A percentile compares a stretch with the other conserved stretches of the same genome.
These are phyloP conservation scores for Melanocharis versteri DNA, from an alignment of 2,113 vertebrate species.

Conservation along the genomic window DNA sequence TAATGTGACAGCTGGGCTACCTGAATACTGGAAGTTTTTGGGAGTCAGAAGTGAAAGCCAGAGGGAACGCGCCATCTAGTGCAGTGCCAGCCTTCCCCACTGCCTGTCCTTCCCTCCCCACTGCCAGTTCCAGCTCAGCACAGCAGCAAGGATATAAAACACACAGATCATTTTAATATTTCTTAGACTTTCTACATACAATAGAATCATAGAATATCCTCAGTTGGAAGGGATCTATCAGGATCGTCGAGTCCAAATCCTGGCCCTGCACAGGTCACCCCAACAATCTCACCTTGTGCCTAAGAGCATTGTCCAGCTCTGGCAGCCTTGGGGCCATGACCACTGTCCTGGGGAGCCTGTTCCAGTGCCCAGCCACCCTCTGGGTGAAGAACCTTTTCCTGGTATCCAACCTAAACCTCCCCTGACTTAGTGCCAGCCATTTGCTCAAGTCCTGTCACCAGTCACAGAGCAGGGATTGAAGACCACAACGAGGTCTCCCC, in stretches of 20 bases:
- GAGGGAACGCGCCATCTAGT: constrained; percentile 23
- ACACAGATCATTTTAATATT: background rate
- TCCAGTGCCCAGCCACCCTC: background rate
- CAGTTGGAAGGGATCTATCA: background rate
- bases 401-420: no score
- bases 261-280: background rate
- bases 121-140: background rate
- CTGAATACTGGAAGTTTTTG: background rate
- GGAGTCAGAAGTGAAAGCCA: background rate
- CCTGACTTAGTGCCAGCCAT: background rate
- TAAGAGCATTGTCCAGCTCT: background rate
- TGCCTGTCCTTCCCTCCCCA: background rate
- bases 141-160: accelerated
- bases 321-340: background rate
- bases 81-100: background rate
- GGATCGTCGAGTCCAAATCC: background rate
- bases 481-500: accelerated
- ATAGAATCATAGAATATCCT: background rate
- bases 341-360: background rate
- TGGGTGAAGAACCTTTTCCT: background rate
- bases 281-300: background rate
- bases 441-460: background rate
- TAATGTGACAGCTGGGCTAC: background rate
- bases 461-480: background rate
- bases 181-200: background rate